phyloP scores from a whole-genome alignment of 2,888 invertebrate genomes.

The Andrena trimmerana region DNA sequence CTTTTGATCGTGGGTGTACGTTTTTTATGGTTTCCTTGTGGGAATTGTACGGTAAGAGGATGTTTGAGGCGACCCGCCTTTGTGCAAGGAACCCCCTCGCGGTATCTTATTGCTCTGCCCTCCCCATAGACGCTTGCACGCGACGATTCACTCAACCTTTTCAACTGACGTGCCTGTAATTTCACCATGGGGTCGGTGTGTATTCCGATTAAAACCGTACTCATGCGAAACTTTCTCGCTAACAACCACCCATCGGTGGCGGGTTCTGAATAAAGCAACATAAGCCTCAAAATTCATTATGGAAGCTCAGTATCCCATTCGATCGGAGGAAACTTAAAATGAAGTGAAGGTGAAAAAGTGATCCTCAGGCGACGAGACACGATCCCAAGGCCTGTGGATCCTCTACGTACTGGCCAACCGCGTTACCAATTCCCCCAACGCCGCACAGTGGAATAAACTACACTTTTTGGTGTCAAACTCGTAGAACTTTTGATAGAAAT shows the following conservation, averaged over 20 bases:
- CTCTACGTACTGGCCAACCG: no score
- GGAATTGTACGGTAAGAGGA: slow-evolving; percentile 45
- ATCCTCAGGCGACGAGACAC: no score
- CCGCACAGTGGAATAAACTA: no score
- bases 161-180: slow-evolving; percentile 32
- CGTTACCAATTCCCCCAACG: no score
- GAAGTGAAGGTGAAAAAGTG: no score
- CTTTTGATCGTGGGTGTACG: slow-evolving; percentile 39
- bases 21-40: slow-evolving; percentile 28
- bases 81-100: slow-evolving; percentile 14
- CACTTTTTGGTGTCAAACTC: no score
- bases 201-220: slow-evolving; percentile 5
- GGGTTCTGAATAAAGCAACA: background rate
- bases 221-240: slow-evolving; percentile 22
- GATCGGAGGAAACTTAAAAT: background rate
- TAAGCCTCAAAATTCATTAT: background rate
- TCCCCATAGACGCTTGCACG: slow-evolving; percentile 24
- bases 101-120: background rate
- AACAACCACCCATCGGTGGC: background rate
- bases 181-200: slow-evolving; percentile 1
- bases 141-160: slow-evolving; percentile 27
- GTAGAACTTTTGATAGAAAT: no score
- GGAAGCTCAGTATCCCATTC: background rate
- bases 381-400: no score
- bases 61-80: slow-evolving; percentile 43